Evolutionary conservation across 2,113 vertebrate species (phyloP).

Genomic region (Nipponia nippon): DNA sequence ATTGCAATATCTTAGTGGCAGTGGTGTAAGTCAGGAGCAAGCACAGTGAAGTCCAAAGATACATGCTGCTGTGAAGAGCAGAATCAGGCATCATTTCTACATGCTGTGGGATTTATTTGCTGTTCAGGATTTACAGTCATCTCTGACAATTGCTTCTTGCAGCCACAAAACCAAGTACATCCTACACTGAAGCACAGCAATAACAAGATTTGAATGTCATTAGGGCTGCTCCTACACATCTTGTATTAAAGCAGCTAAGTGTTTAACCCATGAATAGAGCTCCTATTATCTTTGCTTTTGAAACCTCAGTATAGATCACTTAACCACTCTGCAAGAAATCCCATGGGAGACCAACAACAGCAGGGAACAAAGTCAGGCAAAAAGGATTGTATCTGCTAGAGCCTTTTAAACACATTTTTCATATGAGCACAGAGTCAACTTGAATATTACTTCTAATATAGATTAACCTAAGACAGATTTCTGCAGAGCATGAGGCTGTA

Average conservation of each 20-base stretch:
- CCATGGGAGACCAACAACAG: conserved; percentile 27
- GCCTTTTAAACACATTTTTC: neutral
- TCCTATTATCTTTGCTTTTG: conserved; percentile 53
- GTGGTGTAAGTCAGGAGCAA: neutral
- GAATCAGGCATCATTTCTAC: neutral
- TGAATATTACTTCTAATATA: conserved; percentile 6
- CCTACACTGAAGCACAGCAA: conserved; percentile 27
- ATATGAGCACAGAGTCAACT: neutral
- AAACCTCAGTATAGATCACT: conserved; percentile 40
- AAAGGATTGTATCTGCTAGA: conserved; percentile 42
- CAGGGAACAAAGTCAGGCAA: neutral
- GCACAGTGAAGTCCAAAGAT: neutral
- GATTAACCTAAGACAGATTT: conserved; percentile 20
- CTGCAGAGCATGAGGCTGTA: neutral
- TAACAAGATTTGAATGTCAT: conserved; percentile 60
- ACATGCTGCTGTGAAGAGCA: neutral
- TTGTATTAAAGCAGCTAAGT: conserved; percentile 50
- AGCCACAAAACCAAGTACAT: conserved; percentile 41
- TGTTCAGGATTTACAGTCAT: conserved; percentile 9
- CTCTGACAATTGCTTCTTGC: conserved; percentile 16
- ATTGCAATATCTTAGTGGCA: neutral
- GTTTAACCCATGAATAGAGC: conserved; percentile 52
- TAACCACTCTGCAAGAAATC: conserved; percentile 36
- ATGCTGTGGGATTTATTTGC: conserved; percentile 13
- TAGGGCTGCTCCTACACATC: conserved; percentile 47